Conservation (phyloP, 2,113 vertebrate species). For the Columba livia region DNA sequence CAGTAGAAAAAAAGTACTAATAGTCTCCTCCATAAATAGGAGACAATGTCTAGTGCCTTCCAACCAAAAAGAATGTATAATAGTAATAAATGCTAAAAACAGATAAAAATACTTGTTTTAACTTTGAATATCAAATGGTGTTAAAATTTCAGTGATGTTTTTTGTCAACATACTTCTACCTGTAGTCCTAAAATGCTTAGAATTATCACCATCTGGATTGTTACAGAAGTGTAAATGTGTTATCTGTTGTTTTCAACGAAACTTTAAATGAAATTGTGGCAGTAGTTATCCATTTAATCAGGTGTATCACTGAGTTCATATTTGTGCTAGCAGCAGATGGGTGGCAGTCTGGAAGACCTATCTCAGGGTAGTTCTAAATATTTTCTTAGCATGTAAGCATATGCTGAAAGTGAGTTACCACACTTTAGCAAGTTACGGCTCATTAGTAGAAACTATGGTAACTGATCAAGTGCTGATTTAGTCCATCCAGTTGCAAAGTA, state of each 20-base stretch:
- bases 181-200: not conserved
- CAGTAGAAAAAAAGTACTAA: not conserved
- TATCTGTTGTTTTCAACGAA: constrained; percentile 27
- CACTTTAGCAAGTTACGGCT: not conserved
- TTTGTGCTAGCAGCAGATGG: constrained; percentile 58
- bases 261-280: constrained; percentile 18
- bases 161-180: constrained; percentile 46
- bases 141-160: constrained; percentile 25
- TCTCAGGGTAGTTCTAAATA: not conserved
- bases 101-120: not conserved
- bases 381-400: constrained; percentile 20
- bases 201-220: constrained; percentile 35
- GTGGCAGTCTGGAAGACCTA: constrained; percentile 44
- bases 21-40: not conserved
- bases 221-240: constrained; percentile 29
- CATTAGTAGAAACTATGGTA: not conserved
- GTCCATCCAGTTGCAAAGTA: not conserved
- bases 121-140: not conserved
- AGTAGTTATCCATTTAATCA: constrained; percentile 39
- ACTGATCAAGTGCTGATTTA: constrained; percentile 8
- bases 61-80: not conserved
- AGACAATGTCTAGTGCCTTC: not conserved
- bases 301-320: constrained; percentile 1
- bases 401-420: constrained; percentile 8
- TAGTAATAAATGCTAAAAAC: not conserved